A percentile compares a stretch with the other conserved stretches of the same genome.
Conservation (phyloP, 2,888 invertebrate species). For the Thecocarcelia acutangulata region DNA sequence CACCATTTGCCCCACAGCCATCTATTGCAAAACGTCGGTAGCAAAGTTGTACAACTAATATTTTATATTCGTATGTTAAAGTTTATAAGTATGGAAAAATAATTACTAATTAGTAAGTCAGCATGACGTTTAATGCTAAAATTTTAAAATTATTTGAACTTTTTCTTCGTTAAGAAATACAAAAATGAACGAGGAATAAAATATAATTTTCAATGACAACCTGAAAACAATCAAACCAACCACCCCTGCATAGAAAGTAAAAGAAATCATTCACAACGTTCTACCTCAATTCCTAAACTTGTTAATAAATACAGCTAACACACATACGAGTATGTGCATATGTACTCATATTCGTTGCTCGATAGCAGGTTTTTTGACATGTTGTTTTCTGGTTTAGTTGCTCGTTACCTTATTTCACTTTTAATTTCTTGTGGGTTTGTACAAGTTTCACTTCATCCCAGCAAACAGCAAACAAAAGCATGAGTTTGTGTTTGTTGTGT, state of each 20-base stretch:
- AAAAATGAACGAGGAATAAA: slow-evolving; percentile 76
- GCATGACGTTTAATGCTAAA: slow-evolving; percentile 71
- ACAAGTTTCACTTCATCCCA: slow-evolving; percentile 35
- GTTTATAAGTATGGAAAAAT: not conserved
- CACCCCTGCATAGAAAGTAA: slow-evolving; percentile 61
- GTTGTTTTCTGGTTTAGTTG: slow-evolving; percentile 41
- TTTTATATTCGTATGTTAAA: no score
- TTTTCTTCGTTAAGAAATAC: slow-evolving; percentile 59
- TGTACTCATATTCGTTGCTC: not conserved
- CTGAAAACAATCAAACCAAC: slow-evolving; percentile 64
- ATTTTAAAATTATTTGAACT: slow-evolving; percentile 71
- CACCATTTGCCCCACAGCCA: no score
- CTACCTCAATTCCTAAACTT: not conserved
- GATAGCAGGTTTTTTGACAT: slow-evolving; percentile 62
- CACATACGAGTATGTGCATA: no score
- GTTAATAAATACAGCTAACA: no score
- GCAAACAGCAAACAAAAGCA: slow-evolving; percentile 9
- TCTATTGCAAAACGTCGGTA: no score
- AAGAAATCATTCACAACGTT: not conserved
- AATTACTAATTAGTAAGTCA: slow-evolving; percentile 57
- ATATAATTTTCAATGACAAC: slow-evolving; percentile 75
- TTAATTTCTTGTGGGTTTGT: slow-evolving; percentile 72
- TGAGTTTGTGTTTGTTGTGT: slow-evolving; percentile 72
- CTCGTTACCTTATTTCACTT: slow-evolving; percentile 66
- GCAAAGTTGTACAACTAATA: no score